These are phyloP conservation scores for Corapipo altera DNA, from an alignment of 2,113 vertebrate species.

Conservation along the genomic window DNA sequence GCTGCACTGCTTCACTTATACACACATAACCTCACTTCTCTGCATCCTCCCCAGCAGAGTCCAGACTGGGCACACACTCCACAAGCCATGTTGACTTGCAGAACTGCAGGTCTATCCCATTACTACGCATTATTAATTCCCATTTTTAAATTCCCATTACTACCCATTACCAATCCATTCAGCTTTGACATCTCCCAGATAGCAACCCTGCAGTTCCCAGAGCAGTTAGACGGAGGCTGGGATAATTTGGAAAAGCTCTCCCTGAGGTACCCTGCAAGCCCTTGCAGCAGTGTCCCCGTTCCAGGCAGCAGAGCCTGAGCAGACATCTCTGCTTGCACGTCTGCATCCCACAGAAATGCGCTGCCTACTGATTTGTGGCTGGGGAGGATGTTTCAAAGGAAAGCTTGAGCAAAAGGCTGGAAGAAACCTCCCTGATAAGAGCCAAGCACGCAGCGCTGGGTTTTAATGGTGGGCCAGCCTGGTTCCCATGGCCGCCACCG, in stretches of 20 bases:
- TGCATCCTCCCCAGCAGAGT: too few species aligned
- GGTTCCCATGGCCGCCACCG: accelerated
- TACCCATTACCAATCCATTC: background rate
- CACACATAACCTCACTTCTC: background rate
- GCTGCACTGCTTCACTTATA: background rate
- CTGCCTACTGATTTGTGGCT: slow-evolving; percentile 33
- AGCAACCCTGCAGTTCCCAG: background rate
- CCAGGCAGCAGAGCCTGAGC: background rate
- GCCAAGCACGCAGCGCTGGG: background rate
- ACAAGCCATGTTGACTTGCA: accelerated
- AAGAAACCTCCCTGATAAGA: background rate
- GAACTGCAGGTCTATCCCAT: background rate
- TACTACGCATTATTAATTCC: background rate
- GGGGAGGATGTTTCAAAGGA: background rate
- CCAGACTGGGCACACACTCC: background rate
- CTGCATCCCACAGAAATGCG: background rate
- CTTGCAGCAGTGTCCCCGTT: background rate
- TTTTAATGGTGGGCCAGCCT: background rate
- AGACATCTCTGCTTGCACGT: background rate
- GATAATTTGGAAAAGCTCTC: background rate
- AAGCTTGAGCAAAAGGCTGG: background rate
- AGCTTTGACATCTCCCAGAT: background rate
- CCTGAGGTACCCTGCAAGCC: background rate
- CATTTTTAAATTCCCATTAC: background rate
- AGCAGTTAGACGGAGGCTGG: background rate